A percentile compares a stretch with the other conserved stretches of the same genome.
phyloP scores from a whole-genome alignment of 35 echinoderm and acorn worm genomes.

The Lytechinus variegatus region DNA sequence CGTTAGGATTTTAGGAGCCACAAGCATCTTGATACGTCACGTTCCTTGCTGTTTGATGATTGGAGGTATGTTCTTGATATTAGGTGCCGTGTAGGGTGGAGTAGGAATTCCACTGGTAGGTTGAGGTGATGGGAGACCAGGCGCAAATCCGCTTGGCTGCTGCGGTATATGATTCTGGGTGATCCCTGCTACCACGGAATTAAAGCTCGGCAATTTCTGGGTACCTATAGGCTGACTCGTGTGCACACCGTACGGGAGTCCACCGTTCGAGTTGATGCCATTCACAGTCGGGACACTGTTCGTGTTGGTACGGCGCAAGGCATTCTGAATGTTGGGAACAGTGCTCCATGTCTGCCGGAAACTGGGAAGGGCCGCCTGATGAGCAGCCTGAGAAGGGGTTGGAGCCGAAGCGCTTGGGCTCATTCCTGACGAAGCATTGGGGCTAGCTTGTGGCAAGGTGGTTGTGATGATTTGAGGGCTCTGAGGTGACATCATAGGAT shows the following conservation, averaged over 20 bases:
- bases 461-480: constrained; percentile 63
- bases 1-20: neutral
- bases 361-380: constrained; percentile 72
- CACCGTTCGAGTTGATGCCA: constrained; percentile 21
- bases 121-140: constrained; percentile 37
- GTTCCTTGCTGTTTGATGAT: constrained; percentile 48
- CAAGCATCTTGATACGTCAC: constrained; percentile 2
- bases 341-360: constrained; percentile 88
- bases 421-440: constrained; percentile 49
- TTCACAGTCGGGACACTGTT: constrained; percentile 33
- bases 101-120: constrained; percentile 27
- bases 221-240: neutral
- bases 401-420: constrained; percentile 51
- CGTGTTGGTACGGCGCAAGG: constrained; percentile 33
- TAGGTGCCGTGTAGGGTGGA: constrained; percentile 37
- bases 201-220: constrained; percentile 36
- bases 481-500: constrained; percentile 70
- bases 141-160: constrained; percentile 24
- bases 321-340: constrained; percentile 50
- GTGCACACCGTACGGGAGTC: neutral
- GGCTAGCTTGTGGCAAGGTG: constrained; percentile 76
- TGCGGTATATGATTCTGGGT: constrained; percentile 31
- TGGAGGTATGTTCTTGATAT: constrained; percentile 27
- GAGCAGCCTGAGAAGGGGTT: constrained; percentile 40
- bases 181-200: constrained; percentile 13